phyloP scores from a whole-genome alignment of 2,797 vertebrate genomes.

The Darevskia mixta region DNA sequence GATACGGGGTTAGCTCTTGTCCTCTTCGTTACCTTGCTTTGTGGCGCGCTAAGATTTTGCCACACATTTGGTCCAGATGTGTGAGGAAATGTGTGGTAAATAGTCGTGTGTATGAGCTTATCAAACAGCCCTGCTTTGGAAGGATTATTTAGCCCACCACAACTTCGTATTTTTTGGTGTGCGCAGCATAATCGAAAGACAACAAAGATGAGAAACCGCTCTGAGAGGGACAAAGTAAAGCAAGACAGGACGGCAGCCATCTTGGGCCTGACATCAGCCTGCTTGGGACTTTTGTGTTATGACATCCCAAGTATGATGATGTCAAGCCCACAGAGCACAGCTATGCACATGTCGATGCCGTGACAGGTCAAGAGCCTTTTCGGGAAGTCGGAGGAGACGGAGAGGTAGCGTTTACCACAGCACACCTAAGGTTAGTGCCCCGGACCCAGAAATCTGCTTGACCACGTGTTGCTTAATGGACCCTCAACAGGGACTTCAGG shows the following conservation, averaged over 20 bases:
- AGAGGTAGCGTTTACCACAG: slow-evolving; percentile 16
- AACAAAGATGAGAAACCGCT: slow-evolving; percentile 42
- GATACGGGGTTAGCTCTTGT: not conserved
- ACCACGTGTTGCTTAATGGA: too few species aligned
- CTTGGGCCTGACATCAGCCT: slow-evolving; percentile 81
- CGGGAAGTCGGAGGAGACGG: slow-evolving; percentile 22
- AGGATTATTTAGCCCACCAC: not conserved
- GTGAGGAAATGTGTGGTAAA: not conserved
- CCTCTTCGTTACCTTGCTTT: not conserved
- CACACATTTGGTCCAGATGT: too few species aligned
- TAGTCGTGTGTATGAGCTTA: not conserved
- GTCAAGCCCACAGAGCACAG: slow-evolving; percentile 81
- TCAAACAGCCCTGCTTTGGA: too few species aligned
- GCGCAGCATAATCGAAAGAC: slow-evolving; percentile 41
- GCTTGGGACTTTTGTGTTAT: slow-evolving; percentile 78
- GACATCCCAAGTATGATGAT: slow-evolving; percentile 82
- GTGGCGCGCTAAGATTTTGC: not conserved
- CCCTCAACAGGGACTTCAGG: too few species aligned
- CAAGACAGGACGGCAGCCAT: slow-evolving; percentile 76
- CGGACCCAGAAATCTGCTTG: too few species aligned
- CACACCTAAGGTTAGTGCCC: not conserved
- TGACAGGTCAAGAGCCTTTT: slow-evolving; percentile 51
- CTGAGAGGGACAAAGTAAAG: slow-evolving; percentile 60
- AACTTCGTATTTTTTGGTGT: slow-evolving; percentile 16
- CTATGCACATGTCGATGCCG: slow-evolving; percentile 68